Evolutionary conservation across 1,140 invertebrate species (phyloP).

Genomic region (Papilio glaucus): DNA sequence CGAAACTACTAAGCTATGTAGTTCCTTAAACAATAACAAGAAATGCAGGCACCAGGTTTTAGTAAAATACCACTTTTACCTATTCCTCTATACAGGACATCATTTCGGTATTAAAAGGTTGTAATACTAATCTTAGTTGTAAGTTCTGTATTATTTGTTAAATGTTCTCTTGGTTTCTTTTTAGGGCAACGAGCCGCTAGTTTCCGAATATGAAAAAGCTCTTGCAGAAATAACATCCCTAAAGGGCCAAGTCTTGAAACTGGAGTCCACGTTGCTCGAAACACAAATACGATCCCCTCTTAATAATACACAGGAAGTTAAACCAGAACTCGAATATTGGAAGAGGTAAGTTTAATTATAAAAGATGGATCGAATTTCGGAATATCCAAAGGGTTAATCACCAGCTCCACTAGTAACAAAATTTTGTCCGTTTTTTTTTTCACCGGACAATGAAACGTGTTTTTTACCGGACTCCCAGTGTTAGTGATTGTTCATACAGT

Average conservation of each 20-base stretch:
- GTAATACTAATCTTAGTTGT: background rate
- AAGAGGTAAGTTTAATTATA: conserved; percentile 57
- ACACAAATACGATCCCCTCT: conserved; percentile 66
- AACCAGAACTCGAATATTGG: conserved; percentile 74
- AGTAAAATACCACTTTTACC: no score
- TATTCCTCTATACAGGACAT: no score
- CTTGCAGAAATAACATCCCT: conserved; percentile 75
- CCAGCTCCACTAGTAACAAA: no score
- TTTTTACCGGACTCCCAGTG: no score
- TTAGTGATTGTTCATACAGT: no score
- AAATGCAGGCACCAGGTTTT: no score
- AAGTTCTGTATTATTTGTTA: background rate
- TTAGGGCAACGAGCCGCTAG: conserved; percentile 76
- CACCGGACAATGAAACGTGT: no score
- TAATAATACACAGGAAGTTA: conserved; percentile 47
- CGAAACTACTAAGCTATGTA: no score
- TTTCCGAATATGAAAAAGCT: conserved; percentile 75
- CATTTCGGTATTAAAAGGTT: no score
- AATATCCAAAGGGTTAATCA: background rate
- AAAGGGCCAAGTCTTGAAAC: conserved; percentile 74
- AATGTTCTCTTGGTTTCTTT: conserved; percentile 35
- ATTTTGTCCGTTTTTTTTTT: no score
- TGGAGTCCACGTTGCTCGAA: conserved; percentile 77
- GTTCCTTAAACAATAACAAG: no score
- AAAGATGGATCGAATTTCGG: background rate